Base-by-base conservation (phyloP, 1,140 invertebrate species). In the Daktulosphaira vitifoliae region DNA sequence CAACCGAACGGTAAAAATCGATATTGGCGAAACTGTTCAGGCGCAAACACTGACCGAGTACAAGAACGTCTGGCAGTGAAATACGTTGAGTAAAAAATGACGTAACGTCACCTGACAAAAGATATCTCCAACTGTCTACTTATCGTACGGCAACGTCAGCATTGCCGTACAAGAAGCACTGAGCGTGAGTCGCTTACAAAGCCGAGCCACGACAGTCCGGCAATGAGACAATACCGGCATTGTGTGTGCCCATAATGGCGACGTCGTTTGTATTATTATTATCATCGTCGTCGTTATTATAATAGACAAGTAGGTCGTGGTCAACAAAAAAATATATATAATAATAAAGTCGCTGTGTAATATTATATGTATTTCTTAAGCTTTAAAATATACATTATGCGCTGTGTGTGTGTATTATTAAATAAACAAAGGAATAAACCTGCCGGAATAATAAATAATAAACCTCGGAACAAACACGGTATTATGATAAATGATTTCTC, bases 401-500 rank as follows among this genome's bases (percentile, higher is more conserved):
- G 11, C 11, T 33, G n/a, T 33, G 29, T 11, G 42, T 44, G 42
- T 62, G 39, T 56, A 59, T 59, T 59, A 46, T 62, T 33, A 11
- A 25, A 62, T 46, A 3, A 59, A 59, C 39, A 59, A 59, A 59
- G 6, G 44, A 46, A 26, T 15, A 18, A 62, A 62, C 16, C 54
- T 39, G 25, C 42, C 23, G 23, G 42, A 62, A 62, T 26, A 62
- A 56, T 39, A 25, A 56, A 56, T 59, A 59, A 46, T 62, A 62
- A 33, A 33, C 29, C 42, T 29, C 54, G 26, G 22, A 62, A 62
- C 54, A 62, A 62, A 62, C 54, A 46, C 54, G 29, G 42, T 62
- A 46, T 39, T 62, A 44, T 62, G 54, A 62, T 62, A 62, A 62
- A 62, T 62, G 54, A 62, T 62, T 62, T 46, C 42, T 62, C 18